Evolutionary conservation across 2,888 invertebrate genomes (phyloP).

Genomic region (Pemphredon lugubris): DNA sequence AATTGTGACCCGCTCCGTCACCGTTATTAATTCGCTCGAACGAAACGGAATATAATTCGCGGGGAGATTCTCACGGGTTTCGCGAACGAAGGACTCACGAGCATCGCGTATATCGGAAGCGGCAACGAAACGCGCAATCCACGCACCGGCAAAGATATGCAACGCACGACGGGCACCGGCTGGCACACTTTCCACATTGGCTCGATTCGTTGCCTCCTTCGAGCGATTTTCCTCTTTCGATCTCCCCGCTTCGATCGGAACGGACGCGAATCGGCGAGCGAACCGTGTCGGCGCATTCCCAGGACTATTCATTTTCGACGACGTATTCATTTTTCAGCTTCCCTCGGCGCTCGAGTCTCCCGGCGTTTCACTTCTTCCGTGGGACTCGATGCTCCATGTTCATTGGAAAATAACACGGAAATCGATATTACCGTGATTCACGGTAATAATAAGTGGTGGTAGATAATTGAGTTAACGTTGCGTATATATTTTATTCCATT

Average conservation of each 20-base stretch:
- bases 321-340: constrained; percentile 20
- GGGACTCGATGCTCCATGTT: no score
- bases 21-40: no score
- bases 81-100: background rate
- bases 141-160: constrained; percentile 48
- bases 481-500: constrained; percentile 16
- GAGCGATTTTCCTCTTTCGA: constrained; percentile 36
- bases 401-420: no score
- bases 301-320: constrained; percentile 22
- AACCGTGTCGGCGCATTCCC: constrained; percentile 18
- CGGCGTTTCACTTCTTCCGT: no score
- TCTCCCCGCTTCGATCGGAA: no score
- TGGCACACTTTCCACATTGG: constrained; percentile 77
- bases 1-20: no score
- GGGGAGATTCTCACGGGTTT: constrained; percentile 1
- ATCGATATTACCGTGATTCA: no score
- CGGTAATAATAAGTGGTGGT: no score
- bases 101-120: constrained; percentile 8
- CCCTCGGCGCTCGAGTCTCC: no score
- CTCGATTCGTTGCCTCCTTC: constrained; percentile 62
- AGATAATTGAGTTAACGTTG: no score
- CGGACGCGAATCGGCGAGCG: constrained; percentile 2
- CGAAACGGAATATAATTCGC: no score
- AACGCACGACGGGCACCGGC: constrained; percentile 62
- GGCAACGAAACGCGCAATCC: constrained; percentile 9